Evolutionary conservation across 2,888 invertebrate genomes (phyloP).

Genomic region (Oscheius sp.): DNA sequence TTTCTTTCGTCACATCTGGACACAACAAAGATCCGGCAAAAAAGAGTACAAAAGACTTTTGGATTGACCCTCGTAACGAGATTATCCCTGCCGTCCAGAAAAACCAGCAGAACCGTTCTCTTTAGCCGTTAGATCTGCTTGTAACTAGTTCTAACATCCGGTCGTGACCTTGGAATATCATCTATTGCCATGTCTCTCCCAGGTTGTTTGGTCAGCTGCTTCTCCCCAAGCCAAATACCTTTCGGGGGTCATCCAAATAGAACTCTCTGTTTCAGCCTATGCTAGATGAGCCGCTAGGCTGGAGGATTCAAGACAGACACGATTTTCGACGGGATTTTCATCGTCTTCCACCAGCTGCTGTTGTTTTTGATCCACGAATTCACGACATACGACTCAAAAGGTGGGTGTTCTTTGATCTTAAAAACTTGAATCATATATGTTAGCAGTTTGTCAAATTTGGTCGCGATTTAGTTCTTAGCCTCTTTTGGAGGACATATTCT

Average conservation of each 20-base stretch:
- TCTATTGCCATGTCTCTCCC: too few species aligned
- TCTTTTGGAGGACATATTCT: neutral
- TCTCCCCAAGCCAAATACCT: neutral
- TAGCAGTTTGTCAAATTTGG: too few species aligned
- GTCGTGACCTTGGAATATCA: neutral
- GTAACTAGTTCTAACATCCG: neutral
- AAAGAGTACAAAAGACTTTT: too few species aligned
- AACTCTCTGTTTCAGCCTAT: constrained; percentile 43
- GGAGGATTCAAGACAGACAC: constrained; percentile 30
- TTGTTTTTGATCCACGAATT: neutral
- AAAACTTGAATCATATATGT: too few species aligned
- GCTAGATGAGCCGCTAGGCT: constrained; percentile 50
- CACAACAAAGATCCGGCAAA: too few species aligned
- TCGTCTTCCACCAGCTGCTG: neutral
- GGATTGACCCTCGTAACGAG: too few species aligned
- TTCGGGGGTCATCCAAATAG: neutral
- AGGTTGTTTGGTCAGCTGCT: constrained; percentile 18
- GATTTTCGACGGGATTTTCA: constrained; percentile 29
- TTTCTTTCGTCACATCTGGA: too few species aligned
- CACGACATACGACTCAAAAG: constrained; percentile 20
- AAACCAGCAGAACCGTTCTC: too few species aligned
- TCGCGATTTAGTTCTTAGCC: neutral
- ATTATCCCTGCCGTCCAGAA: too few species aligned
- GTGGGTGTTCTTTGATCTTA: too few species aligned
- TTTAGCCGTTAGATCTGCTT: neutral